A percentile compares a stretch with the other conserved stretches of the same genome.
Evolutionary conservation across 2,113 vertebrate genomes (phyloP).

Genomic region (Ia io): DNA sequence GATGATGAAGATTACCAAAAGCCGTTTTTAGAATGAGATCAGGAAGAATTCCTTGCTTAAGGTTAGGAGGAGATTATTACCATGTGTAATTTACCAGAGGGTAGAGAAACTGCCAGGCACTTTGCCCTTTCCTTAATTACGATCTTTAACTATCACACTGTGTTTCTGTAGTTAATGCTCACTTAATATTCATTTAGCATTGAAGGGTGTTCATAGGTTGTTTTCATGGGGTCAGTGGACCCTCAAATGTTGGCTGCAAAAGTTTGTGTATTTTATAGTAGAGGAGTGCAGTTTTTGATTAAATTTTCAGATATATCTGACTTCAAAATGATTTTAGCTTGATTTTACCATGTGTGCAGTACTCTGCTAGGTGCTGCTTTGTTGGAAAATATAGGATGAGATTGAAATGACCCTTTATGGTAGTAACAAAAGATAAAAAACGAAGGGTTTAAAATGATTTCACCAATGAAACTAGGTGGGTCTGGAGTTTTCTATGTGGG

Average conservation of each 20-base stretch:
- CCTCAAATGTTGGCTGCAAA: neutral
- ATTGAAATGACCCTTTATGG: neutral
- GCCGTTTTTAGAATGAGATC: constrained; percentile 37
- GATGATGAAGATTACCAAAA: constrained; percentile 4
- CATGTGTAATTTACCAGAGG: neutral
- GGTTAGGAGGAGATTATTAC: constrained; percentile 5
- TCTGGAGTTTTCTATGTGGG: neutral
- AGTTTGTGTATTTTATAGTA: neutral
- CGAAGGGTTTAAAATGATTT: neutral
- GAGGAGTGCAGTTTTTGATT: neutral
- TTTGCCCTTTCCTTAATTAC: neutral
- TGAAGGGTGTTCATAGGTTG: neutral
- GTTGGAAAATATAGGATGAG: neutral
- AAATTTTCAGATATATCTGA: constrained; percentile 8
- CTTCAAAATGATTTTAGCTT: neutral
- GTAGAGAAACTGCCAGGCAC: neutral
- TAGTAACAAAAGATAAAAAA: neutral
- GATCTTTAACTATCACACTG: neutral
- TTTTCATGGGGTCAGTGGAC: neutral
- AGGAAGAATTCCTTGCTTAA: neutral
- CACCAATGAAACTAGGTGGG: neutral
- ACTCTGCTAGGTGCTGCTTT: neutral
- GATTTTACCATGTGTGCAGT: neutral
- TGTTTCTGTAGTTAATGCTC: neutral
- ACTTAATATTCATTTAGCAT: neutral